Evolutionary conservation across 2,888 invertebrate genomes (phyloP).

Genomic region (Calameuta filiformis): DNA sequence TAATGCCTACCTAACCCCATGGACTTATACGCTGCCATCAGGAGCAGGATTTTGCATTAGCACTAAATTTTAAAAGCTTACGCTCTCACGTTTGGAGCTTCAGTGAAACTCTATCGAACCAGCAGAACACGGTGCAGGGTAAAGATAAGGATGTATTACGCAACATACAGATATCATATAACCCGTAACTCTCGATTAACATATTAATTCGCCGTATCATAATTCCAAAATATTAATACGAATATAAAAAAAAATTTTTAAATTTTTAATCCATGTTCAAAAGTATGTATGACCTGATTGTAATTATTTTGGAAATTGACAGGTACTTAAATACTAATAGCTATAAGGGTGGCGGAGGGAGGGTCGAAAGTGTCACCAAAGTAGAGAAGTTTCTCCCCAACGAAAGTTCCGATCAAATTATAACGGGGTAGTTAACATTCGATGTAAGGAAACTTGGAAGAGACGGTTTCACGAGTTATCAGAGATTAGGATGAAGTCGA

Average conservation of each 20-base stretch:
- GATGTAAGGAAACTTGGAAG: constrained; percentile 17
- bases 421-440: constrained; percentile 35
- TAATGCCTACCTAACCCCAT: constrained; percentile 34
- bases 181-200: too few species aligned
- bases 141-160: neutral
- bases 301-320: neutral
- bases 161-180: neutral
- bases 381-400: neutral
- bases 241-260: neutral
- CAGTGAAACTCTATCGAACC: neutral
- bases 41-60: constrained; percentile 12
- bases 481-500: constrained; percentile 30
- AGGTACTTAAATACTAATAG: neutral
- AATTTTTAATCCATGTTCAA: too few species aligned
- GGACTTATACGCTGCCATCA: constrained; percentile 8
- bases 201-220: too few species aligned
- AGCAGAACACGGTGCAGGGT: neutral
- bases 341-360: neutral
- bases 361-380: neutral
- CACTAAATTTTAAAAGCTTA: constrained; percentile 19
- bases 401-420: constrained; percentile 26
- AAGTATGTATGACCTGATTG: too few species aligned
- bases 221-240: too few species aligned
- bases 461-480: constrained; percentile 28
- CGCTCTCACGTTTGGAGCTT: neutral